Evolutionary conservation across 2,113 vertebrate species (phyloP), one percentile per base, ranked within the genome.

Genomic region (Hystrix brachyura): DNA sequence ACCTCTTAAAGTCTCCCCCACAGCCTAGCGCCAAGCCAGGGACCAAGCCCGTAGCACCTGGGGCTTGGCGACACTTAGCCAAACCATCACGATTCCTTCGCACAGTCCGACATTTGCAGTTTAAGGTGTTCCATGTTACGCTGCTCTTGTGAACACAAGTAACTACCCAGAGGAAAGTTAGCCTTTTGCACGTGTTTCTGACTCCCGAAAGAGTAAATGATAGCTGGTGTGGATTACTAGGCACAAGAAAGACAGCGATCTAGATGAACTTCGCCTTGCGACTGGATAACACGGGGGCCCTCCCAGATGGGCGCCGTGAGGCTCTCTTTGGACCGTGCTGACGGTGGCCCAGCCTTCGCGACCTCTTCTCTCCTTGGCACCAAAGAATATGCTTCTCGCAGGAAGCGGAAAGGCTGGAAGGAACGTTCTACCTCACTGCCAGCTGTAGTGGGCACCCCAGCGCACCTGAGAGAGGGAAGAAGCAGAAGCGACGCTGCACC

Each of bases 401-500:
- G 19, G 14, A 38, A 38, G 38, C 38, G 2, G 38, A 76, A 76
- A 76, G 10, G 14, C 21, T 83, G 72, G 27, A 23, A 14, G 67
- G 21, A 90, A 43, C 7, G 3, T 15, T 8, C 43, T 59, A 46
- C 10, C 60, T 46, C 12, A 17, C 11, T 64, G 19, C 55, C 38
- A 69, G 14, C 7, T 3, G 14, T 53, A 38, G 82, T 13, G 18
- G 46, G 12, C 17, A 4, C n/a, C 15, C 2, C 43, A 43, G 59
- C 27, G 9, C 27, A 65, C 0, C 0, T 79, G 51, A 5, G 10
- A 59, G 27, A 48, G 17, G 72, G 32, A 91, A 62, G 29, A 23
- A 38, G 9, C 29, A 21, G 38, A 7, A 7, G 11, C 0, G 38
- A 7, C 10, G 11, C 0, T 32, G 72, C 25, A 29, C 43, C 14